These are phyloP conservation scores for Microcebus murinus DNA, from an alignment of 2,113 vertebrate species.

Conservation along the genomic window DNA sequence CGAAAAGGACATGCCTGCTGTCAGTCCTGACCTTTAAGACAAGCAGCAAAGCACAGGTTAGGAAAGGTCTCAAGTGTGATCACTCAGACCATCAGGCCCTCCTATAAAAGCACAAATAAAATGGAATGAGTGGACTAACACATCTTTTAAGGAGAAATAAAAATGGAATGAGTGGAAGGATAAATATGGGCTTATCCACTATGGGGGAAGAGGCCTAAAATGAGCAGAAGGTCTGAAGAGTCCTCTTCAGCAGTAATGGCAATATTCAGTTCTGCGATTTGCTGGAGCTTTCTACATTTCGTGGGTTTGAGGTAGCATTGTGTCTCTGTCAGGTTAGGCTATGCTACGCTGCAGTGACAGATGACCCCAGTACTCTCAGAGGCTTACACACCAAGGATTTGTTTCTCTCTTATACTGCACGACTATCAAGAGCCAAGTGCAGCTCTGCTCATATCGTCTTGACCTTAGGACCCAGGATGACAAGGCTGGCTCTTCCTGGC, in stretches of 20 bases:
- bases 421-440: neutral
- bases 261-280: neutral
- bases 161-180: neutral
- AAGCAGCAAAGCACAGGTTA: neutral
- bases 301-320: neutral
- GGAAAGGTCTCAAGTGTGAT: neutral
- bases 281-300: neutral
- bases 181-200: neutral
- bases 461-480: neutral
- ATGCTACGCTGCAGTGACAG: neutral
- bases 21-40: neutral
- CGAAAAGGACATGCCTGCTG: neutral
- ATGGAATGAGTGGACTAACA: neutral
- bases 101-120: neutral
- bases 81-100: neutral
- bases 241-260: neutral
- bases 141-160: no score
- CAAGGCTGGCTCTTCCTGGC: neutral
- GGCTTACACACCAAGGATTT: neutral
- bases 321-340: neutral
- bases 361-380: neutral
- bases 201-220: neutral
- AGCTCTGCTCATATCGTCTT: neutral
- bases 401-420: neutral
- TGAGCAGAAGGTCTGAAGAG: neutral